Evolutionary conservation across 1,140 invertebrate genomes (phyloP), one percentile per base, ranked within the genome.

Genomic region (Limonius californicus): DNA sequence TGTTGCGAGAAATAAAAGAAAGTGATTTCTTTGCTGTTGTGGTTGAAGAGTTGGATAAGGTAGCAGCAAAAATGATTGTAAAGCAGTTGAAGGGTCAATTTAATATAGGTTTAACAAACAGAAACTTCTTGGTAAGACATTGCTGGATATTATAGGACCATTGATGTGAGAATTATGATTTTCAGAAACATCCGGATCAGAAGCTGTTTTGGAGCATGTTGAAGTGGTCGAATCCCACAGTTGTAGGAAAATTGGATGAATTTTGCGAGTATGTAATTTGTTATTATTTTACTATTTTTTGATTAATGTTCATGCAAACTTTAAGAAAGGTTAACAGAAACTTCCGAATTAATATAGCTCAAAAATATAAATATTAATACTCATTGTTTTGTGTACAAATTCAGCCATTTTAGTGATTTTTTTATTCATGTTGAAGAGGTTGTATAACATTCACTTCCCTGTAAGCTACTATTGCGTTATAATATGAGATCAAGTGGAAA

Each of bases 101-200:
- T 56, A 69, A 72, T 54, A 65, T 74, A 56, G 73, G 70, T 20
- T 43, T 74, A 12, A 73, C 69, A 1, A 57, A 47, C 20, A 65
- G 66, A 45, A 72, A 72, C 61, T 74, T 74, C 61, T 68, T 70
- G 61, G 71, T 72, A 64, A 65, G 23, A n/a, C n/a, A n/a, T n/a
- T n/a, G n/a, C n/a, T n/a, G n/a, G n/a, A n/a, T n/a, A n/a, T n/a
- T n/a, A n/a, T n/a, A n/a, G n/a, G n/a, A n/a, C n/a, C n/a, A n/a
- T n/a, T n/a, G n/a, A n/a, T n/a, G n/a, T n/a, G n/a, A n/a, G n/a
- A n/a, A n/a, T n/a, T n/a, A n/a, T n/a, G n/a, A n/a, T n/a, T n/a
- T n/a, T n/a, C 45, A 72, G 69, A 63, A 14, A 35, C 23, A 71
- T 23, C 70, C 71, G 12, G 62, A 73, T 65, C 72, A 70, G 62